Evolutionary conservation across 2,113 vertebrate species (phyloP).

Genomic region (Thalassoma bifasciatum): DNA sequence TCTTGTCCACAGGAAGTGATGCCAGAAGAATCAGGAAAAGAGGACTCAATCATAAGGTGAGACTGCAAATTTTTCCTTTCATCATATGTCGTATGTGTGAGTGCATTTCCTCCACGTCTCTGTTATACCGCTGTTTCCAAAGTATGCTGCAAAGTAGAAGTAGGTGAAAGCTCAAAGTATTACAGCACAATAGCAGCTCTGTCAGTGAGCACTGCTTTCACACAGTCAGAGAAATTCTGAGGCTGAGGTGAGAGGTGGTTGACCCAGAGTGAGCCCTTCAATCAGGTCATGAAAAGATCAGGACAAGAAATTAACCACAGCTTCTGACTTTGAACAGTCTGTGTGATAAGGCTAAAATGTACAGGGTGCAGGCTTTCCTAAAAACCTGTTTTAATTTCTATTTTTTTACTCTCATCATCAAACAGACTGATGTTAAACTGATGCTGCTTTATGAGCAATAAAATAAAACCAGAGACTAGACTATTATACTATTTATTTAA

Average conservation of each 20-base stretch:
- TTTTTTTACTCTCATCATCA: too few species aligned
- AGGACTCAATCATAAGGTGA: constrained; percentile 83
- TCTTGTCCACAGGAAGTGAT: constrained; percentile 76
- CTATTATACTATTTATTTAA: too few species aligned
- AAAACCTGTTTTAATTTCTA: too few species aligned
- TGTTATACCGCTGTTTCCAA: background rate
- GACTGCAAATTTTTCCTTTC: constrained; percentile 37
- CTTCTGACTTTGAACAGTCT: too few species aligned
- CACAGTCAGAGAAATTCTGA: constrained; percentile 42
- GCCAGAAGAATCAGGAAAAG: constrained; percentile 79
- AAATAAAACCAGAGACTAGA: too few species aligned
- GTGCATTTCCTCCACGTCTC: background rate
- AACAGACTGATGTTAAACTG: too few species aligned
- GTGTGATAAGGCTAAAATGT: too few species aligned
- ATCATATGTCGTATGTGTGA: background rate
- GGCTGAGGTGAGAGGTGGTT: constrained; percentile 53
- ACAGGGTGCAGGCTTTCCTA: too few species aligned
- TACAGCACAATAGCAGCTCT: constrained; percentile 23
- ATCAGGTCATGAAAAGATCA: background rate
- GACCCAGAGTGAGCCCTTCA: background rate
- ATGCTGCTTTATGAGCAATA: too few species aligned
- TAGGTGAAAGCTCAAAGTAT: constrained; percentile 45
- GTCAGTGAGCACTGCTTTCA: constrained; percentile 44
- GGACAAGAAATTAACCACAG: background rate
- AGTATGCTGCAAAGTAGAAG: constrained; percentile 20